Conservation (phyloP, 1,140 invertebrate genomes). For the Pseudomyrmex pallidus region DNA sequence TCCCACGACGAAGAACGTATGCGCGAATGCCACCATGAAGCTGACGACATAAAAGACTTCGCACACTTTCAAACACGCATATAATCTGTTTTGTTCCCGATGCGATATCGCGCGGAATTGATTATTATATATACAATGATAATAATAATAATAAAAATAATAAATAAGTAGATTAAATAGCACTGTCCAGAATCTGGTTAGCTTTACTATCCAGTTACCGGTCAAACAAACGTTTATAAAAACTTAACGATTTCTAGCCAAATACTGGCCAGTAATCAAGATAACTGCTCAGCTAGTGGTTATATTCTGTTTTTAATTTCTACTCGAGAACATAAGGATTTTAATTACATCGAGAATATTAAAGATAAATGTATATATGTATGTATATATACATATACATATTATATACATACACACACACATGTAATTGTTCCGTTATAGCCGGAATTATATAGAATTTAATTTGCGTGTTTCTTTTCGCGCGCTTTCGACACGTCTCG, state of each 20-base stretch:
- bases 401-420: background rate
- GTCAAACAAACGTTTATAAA: too few species aligned
- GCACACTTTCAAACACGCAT: background rate
- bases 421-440: background rate
- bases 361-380: too few species aligned
- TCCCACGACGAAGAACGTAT: background rate
- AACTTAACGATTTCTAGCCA: too few species aligned
- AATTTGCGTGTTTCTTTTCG: conserved; percentile 31
- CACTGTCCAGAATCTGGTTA: too few species aligned
- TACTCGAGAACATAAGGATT: background rate
- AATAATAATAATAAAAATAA: conserved; percentile 3
- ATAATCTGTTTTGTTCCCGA: background rate
- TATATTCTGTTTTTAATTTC: background rate
- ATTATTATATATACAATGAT: background rate
- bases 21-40: conserved; percentile 25
- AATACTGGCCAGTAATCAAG: too few species aligned
- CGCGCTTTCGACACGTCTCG: conserved; percentile 15
- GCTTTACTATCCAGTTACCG: too few species aligned
- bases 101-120: too few species aligned
- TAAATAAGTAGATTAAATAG: too few species aligned
- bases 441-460: conserved; percentile 19
- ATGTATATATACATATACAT: background rate
- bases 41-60: background rate
- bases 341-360: too few species aligned
- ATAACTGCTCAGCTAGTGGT: too few species aligned